These are phyloP conservation scores for Epiperipatus broadwayi DNA, from an alignment of 2,888 invertebrate species.

Conservation along the genomic window DNA sequence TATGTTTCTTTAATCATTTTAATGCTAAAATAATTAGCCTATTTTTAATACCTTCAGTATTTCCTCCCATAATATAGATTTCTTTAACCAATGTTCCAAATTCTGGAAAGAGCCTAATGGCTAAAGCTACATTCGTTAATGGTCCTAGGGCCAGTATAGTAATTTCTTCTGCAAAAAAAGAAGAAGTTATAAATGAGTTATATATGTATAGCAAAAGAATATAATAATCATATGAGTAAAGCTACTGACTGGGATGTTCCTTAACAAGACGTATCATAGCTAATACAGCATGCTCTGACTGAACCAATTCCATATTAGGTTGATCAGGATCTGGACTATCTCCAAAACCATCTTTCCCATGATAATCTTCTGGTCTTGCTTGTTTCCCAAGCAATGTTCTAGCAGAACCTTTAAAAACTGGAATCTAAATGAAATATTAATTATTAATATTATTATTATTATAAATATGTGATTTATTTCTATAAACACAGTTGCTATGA, in stretches of 20 bases:
- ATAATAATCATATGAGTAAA: not conserved
- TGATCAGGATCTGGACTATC: constrained; percentile 25
- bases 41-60: constrained; percentile 50
- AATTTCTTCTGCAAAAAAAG: constrained; percentile 20
- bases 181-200: not conserved
- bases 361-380: constrained; percentile 20
- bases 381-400: constrained; percentile 12
- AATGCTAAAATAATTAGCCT: too few relatives aligned
- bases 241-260: too few relatives aligned
- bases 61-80: constrained; percentile 58
- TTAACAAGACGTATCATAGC: constrained; percentile 29
- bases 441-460: too few relatives aligned
- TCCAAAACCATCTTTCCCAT: constrained; percentile 24
- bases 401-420: constrained; percentile 20
- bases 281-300: constrained; percentile 20
- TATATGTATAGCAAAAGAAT: not conserved
- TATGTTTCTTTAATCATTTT: too few relatives aligned
- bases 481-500: too few relatives aligned
- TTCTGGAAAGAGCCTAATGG: constrained; percentile 44
- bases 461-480: too few relatives aligned
- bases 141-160: constrained; percentile 39
- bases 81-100: constrained; percentile 44
- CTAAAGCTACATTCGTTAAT: constrained; percentile 56
- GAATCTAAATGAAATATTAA: constrained; percentile 19
- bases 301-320: constrained; percentile 14